phyloP scores from a whole-genome alignment of 1,140 invertebrate species.

The Pseudomyrmex concolor region DNA sequence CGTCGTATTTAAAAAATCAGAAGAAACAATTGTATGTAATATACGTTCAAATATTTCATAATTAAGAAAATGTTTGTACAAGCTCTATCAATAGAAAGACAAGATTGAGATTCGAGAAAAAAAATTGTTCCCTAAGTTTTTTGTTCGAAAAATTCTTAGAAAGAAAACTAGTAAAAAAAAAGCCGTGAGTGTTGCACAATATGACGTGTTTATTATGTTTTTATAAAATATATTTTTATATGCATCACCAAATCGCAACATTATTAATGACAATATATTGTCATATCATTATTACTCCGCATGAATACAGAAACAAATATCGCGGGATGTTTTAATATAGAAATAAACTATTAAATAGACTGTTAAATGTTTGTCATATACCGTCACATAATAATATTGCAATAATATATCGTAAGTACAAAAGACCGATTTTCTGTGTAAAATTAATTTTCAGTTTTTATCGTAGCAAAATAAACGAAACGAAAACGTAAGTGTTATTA shows the following conservation, averaged over 20 bases:
- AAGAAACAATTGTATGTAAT: not conserved
- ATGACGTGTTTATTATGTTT: not conserved
- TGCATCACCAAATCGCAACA: not conserved
- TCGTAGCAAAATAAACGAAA: not conserved
- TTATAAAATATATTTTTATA: not conserved
- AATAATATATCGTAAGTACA: slow-evolving; percentile 10
- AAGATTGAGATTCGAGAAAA: too few relatives aligned
- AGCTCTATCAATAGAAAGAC: not conserved
- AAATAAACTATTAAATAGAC: too few relatives aligned
- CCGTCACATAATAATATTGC: not conserved
- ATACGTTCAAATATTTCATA: not conserved
- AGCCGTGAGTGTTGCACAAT: not conserved
- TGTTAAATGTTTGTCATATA: not conserved
- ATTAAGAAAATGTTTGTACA: not conserved
- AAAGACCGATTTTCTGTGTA: slow-evolving; percentile 19
- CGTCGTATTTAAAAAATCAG: not conserved
- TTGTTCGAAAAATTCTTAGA: too few relatives aligned
- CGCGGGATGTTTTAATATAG: slow-evolving; percentile 19
- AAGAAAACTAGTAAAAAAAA: not conserved
- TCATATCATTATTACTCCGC: slow-evolving; percentile 6
- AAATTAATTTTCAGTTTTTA: slow-evolving; percentile 7
- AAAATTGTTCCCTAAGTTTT: too few relatives aligned
- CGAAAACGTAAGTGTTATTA: not conserved
- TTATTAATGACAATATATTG: slow-evolving; percentile 31
- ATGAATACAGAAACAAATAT: not conserved